Percentiles rank a stretch among this genome's conserved stretches.
phyloP scores from a whole-genome alignment of 2,888 invertebrate species.

The Pogonocherus hispidulus region DNA sequence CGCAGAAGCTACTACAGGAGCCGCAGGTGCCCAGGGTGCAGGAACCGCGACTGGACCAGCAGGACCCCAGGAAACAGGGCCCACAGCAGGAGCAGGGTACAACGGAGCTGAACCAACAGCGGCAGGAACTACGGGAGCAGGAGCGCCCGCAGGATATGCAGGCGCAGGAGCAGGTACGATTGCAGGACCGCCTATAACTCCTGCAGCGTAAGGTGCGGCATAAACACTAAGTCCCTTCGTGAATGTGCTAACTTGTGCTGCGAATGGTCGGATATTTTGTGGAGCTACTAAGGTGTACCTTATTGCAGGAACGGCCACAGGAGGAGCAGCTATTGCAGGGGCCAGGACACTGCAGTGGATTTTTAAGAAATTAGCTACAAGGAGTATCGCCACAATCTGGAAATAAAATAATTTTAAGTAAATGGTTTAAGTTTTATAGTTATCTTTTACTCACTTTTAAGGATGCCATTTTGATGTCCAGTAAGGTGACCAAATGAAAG shows the following conservation, averaged over 20 bases:
- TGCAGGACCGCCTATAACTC: slow-evolving; percentile 53
- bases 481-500: neutral
- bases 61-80: too few species aligned
- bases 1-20: neutral
- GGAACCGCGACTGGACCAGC: too few species aligned
- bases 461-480: slow-evolving; percentile 29
- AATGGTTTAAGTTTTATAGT: neutral
- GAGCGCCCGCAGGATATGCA: slow-evolving; percentile 31
- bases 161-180: slow-evolving; percentile 43
- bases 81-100: slow-evolving; percentile 3
- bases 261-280: slow-evolving; percentile 75
- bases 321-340: slow-evolving; percentile 31
- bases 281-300: slow-evolving; percentile 71
- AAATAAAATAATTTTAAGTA: slow-evolving; percentile 30
- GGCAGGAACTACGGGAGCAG: slow-evolving; percentile 32
- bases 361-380: slow-evolving; percentile 33
- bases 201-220: slow-evolving; percentile 64
- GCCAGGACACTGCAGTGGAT: slow-evolving; percentile 44
- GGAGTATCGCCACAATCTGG: slow-evolving; percentile 49
- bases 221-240: slow-evolving; percentile 68
- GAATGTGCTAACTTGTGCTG: slow-evolving; percentile 74
- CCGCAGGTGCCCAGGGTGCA: slow-evolving; percentile 41
- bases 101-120: slow-evolving; percentile 10
- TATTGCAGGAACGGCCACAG: slow-evolving; percentile 39
- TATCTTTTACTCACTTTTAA: slow-evolving; percentile 31